Base-by-base conservation (phyloP, 2,888 invertebrate species). In the Dolichopus griseipennis region DNA sequence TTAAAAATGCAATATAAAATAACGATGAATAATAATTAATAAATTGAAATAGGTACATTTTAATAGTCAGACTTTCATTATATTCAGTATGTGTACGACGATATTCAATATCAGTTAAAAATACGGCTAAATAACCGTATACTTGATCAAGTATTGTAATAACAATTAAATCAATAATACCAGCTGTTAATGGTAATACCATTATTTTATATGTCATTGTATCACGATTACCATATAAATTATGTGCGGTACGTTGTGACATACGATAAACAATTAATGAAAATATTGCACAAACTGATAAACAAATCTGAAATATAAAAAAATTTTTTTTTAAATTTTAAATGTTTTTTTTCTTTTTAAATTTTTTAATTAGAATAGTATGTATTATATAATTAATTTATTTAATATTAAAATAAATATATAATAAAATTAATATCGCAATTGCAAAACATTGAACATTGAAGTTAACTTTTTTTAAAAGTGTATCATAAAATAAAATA, bases 11-110 rank as follows among this genome's bases (percentile, higher is more conserved):
- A 70, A 94, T 91, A 78, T 94, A 95, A 83, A 94, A 91, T 71
- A 94, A 88, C 27, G 91, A 92, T 2, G 92, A 89, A 79, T 94
- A 95, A 79, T 90, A 93, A 82, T 95, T 95, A 73, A 94, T 89
- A 80, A 94, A 94, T 82, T 94, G 92, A 73, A 94, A 89, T 72
- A 92, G 81, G 80, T 93, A 94, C 76, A 93, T 90, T 82, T 95
- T 95, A 73, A 94, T 82, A 3, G 93, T 91, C 67, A 93, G 84
- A 76, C 91, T 91, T 76, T 93, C 92, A 74, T 94, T 93, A 77
- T 91, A 93, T 80, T 93, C 91, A 6, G 90, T 89, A 82, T 93
- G 92, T 0, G 93, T 93, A 72, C 92, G 83, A 74, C 88, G 87
- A 74, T 88, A 83, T 81, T 92, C 89, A 82, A 88, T 83, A 79